These are phyloP conservation scores for Rhaphigaster nebulosa DNA, from an alignment of 2,888 invertebrate species.

Conservation along the genomic window DNA sequence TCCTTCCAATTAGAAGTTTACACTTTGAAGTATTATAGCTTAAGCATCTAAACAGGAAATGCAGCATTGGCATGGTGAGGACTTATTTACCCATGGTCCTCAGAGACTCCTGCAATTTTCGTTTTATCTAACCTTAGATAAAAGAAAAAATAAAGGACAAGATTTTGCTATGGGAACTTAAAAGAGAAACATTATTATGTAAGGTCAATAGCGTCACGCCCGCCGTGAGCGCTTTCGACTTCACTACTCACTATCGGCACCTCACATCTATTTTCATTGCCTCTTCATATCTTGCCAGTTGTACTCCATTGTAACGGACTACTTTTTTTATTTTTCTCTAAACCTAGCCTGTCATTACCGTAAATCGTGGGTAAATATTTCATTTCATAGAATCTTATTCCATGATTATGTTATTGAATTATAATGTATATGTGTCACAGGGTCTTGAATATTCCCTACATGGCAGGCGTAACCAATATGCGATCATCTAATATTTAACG, in stretches of 20 bases:
- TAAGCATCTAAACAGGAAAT: neutral
- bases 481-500: too few relatives aligned
- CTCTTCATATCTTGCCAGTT: neutral
- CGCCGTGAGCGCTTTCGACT: neutral
- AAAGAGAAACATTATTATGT: neutral
- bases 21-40: too few relatives aligned
- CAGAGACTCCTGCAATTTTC: neutral
- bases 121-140: constrained; percentile 18
- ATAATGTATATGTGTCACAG: neutral
- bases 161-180: constrained; percentile 44
- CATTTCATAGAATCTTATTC: neutral
- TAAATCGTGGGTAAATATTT: constrained; percentile 17
- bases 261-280: neutral
- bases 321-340: neutral
- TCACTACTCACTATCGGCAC: neutral
- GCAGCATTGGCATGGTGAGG: neutral
- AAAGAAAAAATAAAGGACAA: neutral
- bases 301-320: too few relatives aligned
- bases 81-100: neutral
- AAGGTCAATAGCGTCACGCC: constrained; percentile 33
- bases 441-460: neutral
- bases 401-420: neutral
- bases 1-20: too few relatives aligned
- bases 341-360: neutral
- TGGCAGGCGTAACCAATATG: neutral